Base-by-base conservation (phyloP, 2,797 vertebrate genomes). In the Sebastolobus altivelis region DNA sequence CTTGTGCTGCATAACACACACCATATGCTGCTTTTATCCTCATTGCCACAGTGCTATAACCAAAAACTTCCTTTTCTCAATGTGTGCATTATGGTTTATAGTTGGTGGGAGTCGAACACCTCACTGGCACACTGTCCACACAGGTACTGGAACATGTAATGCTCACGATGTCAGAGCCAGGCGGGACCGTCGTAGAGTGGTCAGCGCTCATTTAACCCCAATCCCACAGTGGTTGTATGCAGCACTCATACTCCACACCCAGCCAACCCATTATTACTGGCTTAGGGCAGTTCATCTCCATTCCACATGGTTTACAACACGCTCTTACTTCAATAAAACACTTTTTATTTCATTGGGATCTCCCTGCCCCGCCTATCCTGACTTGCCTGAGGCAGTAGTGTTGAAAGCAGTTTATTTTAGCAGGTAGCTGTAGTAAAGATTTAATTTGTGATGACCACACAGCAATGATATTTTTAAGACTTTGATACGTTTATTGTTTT, bases 321-420 rank as follows among this genome's bases (percentile, higher is more conserved):
- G 60, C 43, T 82, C 71, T 75, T 72, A 54, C 65, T 79, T 77
- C 68, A 82, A 37, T 69, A 62, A 71, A 75, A 58, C 20, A 11
- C 16, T 29, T 55, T 63, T 35, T 62, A 43, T 5, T 58, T 54
- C 56, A 43, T 11, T 65, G 37, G 56, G 54, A 46, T 82, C 5
- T 14, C 29, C 69, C 77, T 65, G 55, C 37, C 33, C 72, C 3
- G 27, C 58, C 16, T 59, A 4, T 56, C 8, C 9, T 27, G 46
- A 12, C 61, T 27, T 20, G 31, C 58, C 72, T 10, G 25, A 31
- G 56, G 66, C 40, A 35, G n/a, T 4, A 33, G 25, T 29, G 58
- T 38, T 43, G 20, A 62, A 61, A 40, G 56, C 65, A 56, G n/a
- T 54, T 27, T 14, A 31, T 70, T 79, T 82, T 7, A 73, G 58